Evolutionary conservation across 2,797 vertebrate genomes (phyloP).

Genomic region (Bovichtus variegatus): DNA sequence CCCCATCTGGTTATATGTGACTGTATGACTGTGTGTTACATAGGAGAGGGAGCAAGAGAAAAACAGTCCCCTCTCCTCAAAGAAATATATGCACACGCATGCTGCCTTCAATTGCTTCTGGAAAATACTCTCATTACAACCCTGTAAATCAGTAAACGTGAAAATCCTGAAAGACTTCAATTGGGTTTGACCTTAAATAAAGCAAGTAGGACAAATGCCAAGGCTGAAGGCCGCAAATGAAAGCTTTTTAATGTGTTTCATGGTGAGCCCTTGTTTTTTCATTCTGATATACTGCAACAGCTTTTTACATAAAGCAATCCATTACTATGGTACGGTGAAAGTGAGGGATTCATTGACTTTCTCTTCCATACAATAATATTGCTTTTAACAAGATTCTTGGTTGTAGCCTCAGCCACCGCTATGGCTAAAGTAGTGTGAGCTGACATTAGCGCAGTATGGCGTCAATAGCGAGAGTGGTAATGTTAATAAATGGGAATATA

Average conservation of each 20-base stretch:
- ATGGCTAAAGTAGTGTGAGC: too few species aligned
- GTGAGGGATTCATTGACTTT: background rate
- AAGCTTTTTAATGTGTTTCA: background rate
- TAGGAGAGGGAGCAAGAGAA: background rate
- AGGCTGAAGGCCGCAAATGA: background rate
- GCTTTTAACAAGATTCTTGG: too few species aligned
- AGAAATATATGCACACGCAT: conserved; percentile 8
- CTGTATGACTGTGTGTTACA: background rate
- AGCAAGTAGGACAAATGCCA: background rate
- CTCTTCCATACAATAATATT: too few species aligned
- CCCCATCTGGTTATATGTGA: background rate
- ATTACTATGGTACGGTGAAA: background rate
- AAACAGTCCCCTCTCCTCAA: background rate
- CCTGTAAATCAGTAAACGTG: background rate
- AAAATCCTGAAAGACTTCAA: conserved; percentile 19
- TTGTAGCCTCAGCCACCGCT: too few species aligned
- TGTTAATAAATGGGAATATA: too few species aligned
- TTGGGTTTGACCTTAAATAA: conserved; percentile 19
- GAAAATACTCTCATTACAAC: background rate
- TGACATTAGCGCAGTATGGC: too few species aligned
- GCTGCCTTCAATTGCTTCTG: conserved; percentile 20
- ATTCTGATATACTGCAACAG: background rate
- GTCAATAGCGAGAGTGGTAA: too few species aligned
- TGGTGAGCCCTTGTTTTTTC: background rate
- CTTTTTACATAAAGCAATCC: background rate